phyloP scores from a whole-genome alignment of 2,113 vertebrate genomes.

The Otis tarda region DNA sequence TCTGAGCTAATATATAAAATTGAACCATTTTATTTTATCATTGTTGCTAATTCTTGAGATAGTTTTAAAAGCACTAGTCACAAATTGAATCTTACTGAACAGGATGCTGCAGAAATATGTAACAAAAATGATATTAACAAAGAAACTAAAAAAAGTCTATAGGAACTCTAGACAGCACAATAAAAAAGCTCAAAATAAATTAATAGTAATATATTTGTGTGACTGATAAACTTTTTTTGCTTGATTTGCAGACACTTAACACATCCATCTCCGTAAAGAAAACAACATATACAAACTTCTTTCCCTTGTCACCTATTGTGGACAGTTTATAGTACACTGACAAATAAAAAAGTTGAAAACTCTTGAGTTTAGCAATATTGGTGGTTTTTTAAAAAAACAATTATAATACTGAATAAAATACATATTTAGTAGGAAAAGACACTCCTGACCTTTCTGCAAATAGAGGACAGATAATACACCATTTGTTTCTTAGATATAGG shows the following conservation, averaged over 20 bases:
- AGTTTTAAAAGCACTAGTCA: neutral
- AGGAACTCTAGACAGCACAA: neutral
- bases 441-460: neutral
- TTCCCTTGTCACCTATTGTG: neutral
- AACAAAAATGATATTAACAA: neutral
- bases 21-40: rapidly evolving
- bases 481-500: neutral
- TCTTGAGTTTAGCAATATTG: neutral
- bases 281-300: neutral
- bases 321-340: neutral
- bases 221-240: neutral
- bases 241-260: neutral
- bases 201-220: neutral
- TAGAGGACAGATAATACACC: neutral
- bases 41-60: neutral
- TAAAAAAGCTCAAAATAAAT: neutral
- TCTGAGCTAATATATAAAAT: neutral
- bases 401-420: slow-evolving; percentile 13
- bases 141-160: neutral
- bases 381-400: neutral
- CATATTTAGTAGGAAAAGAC: neutral
- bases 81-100: neutral
- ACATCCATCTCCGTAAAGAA: neutral
- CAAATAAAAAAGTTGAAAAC: neutral
- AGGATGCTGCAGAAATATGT: neutral